Conservation (phyloP, 2,888 invertebrate species). For the Cryptophagus acutangulus region DNA sequence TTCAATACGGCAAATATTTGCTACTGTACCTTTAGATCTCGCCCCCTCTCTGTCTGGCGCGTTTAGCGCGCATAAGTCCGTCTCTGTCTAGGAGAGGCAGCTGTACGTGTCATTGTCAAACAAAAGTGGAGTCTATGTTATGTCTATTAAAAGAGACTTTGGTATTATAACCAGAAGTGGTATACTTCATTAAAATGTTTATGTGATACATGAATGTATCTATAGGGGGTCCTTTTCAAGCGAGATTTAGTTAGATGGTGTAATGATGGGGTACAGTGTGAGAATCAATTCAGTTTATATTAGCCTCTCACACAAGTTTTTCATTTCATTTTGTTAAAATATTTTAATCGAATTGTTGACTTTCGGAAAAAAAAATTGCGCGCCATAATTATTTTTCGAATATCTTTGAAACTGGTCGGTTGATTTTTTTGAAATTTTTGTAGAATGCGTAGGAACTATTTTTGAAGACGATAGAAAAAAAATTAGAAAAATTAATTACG, state of each 20-base stretch:
- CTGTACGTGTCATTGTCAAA: constrained; percentile 43
- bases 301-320: background rate
- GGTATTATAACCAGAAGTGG: constrained; percentile 45
- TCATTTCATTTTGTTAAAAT: constrained; percentile 1
- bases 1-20: constrained; percentile 49
- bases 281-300: constrained; percentile 19
- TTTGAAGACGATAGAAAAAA: too few relatives aligned
- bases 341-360: too few relatives aligned
- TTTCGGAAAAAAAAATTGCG: too few relatives aligned
- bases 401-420: too few relatives aligned
- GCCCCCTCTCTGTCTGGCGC: constrained; percentile 31
- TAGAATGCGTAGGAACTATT: too few relatives aligned
- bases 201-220: constrained; percentile 42
- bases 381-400: too few relatives aligned
- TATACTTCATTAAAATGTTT: constrained; percentile 49
- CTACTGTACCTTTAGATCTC: constrained; percentile 35
- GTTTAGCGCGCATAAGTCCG: constrained; percentile 16
- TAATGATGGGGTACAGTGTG: constrained; percentile 26
- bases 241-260: constrained; percentile 27
- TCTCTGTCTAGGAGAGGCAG: constrained; percentile 38
- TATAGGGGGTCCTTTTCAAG: constrained; percentile 35
- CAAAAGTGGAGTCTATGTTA: constrained; percentile 43
- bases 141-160: constrained; percentile 47
- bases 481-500: too few relatives aligned
- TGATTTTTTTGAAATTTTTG: too few relatives aligned